Base-by-base conservation (phyloP, 2,888 invertebrate species). In the Caenorhabditis sulstoni region DNA sequence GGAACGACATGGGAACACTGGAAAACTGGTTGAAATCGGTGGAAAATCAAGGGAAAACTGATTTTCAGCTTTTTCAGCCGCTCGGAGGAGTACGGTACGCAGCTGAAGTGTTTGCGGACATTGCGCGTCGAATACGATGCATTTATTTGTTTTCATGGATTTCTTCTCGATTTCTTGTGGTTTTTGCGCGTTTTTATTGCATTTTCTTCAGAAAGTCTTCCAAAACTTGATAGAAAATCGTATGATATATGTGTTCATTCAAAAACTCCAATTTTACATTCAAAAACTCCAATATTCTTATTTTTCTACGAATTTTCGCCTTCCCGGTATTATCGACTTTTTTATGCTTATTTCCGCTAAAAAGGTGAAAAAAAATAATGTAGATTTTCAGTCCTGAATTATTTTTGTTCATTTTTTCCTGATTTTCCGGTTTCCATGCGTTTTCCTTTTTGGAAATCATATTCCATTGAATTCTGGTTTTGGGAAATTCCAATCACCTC, bases 21-120 rank as follows among this genome's bases (percentile, higher is more conserved):
- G 20, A 49, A 49, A 50, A 50, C 3, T 20, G 18, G 37, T 14
- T 9, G 22, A 16, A 29, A 12, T 47, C 16, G 1, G 11, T n/a
- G 47, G 22, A 47, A 47, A 35, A 9, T 14, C 1, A 62, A 41
- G 3, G 23, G n/a, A 16, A 53, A 53, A 4, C 3, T 11, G 55
- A 4, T 18, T 55, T 55, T 39, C 14, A 18, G 9, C 2, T 29
- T 35, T 47, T 61, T 47, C 23, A 47, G 47, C 11, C 22, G 16
- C 1, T 29, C 37, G n/a, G n/a, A n/a, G 47, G 22, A 41, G 35
- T 62, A 62, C 62, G 35, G 62, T 62, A 62, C 2, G 12, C 37
- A 20, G 18, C 16, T 7, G 29, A 49, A 49, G 62, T 62, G 62
- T 37, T 49, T 50, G 62, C 62, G 14, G 62, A 62, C 49, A 22